These are phyloP conservation scores for Halcyon malimbica DNA, from an alignment of 2,113 vertebrate species.

Conservation along the genomic window DNA sequence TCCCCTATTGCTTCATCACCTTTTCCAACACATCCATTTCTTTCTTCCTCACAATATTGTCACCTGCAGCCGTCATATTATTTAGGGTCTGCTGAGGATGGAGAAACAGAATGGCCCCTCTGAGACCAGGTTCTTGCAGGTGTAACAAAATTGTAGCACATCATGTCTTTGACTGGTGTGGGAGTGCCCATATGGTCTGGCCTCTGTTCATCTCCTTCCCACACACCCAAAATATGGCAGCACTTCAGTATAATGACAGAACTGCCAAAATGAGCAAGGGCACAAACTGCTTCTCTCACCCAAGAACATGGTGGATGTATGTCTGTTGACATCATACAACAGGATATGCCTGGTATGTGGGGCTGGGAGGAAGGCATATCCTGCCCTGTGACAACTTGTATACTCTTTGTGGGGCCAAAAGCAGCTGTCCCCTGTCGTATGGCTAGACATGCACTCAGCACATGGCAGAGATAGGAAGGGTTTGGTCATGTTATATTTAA, in stretches of 20 bases:
- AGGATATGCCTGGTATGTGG: rapidly evolving
- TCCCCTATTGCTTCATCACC: background rate
- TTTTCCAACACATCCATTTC: background rate
- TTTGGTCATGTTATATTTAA: background rate
- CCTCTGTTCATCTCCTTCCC: background rate
- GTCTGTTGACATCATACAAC: background rate
- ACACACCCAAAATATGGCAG: background rate
- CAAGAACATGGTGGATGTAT: background rate
- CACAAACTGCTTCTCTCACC: no score
- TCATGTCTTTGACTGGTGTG: background rate
- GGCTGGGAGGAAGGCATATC: rapidly evolving
- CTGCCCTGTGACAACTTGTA: no score
- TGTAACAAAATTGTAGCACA: background rate
- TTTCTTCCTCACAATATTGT: background rate
- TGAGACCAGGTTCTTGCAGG: background rate
- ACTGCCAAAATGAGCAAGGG: background rate
- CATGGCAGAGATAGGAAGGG: background rate
- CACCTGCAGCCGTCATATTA: background rate
- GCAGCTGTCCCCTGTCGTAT: background rate
- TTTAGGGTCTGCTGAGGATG: background rate
- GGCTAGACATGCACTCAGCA: background rate
- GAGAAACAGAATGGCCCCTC: background rate
- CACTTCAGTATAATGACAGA: background rate
- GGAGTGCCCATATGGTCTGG: no score
- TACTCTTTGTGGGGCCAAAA: background rate